Evolutionary conservation across 2,888 invertebrate genomes (phyloP), one percentile per base, ranked within the genome.

Genomic region (Caenorhabditis sp.): DNA sequence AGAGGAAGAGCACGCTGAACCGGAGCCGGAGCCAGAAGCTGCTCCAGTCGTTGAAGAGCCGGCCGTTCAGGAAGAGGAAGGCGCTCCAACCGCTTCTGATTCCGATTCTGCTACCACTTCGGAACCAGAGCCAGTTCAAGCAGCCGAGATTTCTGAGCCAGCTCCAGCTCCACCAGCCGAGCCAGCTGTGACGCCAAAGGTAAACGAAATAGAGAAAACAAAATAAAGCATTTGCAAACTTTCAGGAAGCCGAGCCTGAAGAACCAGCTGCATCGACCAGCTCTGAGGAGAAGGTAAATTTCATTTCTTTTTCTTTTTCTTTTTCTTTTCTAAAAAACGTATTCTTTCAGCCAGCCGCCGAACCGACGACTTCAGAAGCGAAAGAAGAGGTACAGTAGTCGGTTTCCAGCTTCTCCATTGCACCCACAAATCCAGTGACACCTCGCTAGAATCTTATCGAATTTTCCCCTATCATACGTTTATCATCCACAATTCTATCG

Each of bases 331-430:
- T 15, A 15, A 3, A 13, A 9, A 9, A 11, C 39, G 32, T 17
- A 45, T 50, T 32, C 4, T 72, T 72, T 24, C 58, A 68, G 66
- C 8, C 58, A 1, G 22, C 41, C 24, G 50, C 20, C 24, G 48
- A 46, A n/a, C 41, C 48, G 32, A 35, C 58, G 26, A 26, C 66
- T 41, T 68, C 66, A 50, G 66, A 50, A 41, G 26, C 45, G 27
- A 61, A 48, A 61, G 46, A 61, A 59, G 70, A 70, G 70, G 70
- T 70, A 70, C 70, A 59, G 43, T 61, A 61, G 43, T 35, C 13
- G 11, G n/a, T n/a, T n/a, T 8, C 32, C 50, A 39, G n/a, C 24
- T 41, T 13, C 43, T 30, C 52, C 46, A 24, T 43, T 26, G 45
- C 55, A 55, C 45, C 45, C 65, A 46, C 39, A n/a, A 22, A 41